Conservation (phyloP, 2,113 vertebrate species). For the Rousettus leschenaultii region DNA sequence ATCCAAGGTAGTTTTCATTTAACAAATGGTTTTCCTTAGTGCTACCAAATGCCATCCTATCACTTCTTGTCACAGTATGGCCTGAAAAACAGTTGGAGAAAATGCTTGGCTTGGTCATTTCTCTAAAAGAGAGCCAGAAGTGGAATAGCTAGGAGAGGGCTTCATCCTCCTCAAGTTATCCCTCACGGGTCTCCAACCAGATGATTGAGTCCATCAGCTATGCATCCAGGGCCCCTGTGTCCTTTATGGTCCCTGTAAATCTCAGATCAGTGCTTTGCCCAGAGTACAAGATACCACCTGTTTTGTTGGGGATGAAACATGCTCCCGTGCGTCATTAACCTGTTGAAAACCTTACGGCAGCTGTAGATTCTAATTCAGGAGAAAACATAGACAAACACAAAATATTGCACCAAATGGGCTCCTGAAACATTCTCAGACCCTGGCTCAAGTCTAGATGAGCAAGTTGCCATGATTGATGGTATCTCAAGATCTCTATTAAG, state of each 20-base stretch:
- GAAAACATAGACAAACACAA: neutral
- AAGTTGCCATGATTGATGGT: neutral
- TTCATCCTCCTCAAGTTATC: neutral
- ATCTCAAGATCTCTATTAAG: neutral
- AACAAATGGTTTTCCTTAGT: neutral
- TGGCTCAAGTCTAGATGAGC: neutral
- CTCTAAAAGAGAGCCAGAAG: neutral
- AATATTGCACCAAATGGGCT: neutral
- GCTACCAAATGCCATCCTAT: neutral
- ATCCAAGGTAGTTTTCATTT: neutral
- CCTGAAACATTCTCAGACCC: neutral
- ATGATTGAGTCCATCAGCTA: neutral
- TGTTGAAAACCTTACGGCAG: neutral
- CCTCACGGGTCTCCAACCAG: neutral
- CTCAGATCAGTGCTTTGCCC: neutral
- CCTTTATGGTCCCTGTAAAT: neutral
- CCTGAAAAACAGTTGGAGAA: neutral
- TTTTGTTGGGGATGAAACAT: neutral
- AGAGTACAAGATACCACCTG: neutral
- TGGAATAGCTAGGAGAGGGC: neutral
- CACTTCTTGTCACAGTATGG: neutral
- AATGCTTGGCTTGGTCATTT: neutral
- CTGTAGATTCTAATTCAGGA: neutral
- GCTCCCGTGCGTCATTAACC: neutral
- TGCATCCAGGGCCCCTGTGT: neutral